Evolutionary conservation across 2,797 vertebrate genomes (phyloP), one percentile per base, ranked within the genome.

Genomic region (Neosalanx taihuensis): DNA sequence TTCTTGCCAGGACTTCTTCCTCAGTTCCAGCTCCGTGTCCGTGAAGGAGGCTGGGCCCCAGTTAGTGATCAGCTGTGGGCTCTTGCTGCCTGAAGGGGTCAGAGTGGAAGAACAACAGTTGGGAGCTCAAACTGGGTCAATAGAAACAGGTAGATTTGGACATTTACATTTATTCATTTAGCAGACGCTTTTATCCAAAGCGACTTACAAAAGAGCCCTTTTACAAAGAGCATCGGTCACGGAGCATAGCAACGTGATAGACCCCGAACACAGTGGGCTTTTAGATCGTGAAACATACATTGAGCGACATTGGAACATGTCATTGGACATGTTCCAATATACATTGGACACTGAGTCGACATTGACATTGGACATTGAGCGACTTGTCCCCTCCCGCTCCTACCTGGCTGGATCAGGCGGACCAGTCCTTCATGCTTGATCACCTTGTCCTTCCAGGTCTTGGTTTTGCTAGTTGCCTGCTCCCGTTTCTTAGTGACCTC

Each of bases 11-110:
- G 51, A 91, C 85, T 93, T 97, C 85, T 97, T 89, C 80, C 94
- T 93, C 74, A 95, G 81, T 72, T 93, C 92, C 5, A 99, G 91
- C 81, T 99, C 97, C 3, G 90, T 63, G 33, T 96, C 91, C 7
- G 95, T 97, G 84, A 98, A 95, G 0, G 96, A 93, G 0, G 97
- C 95, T 0, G 94, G 94, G n/a, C 97, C 97, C 97, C 97, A 98
- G 89, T 99, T 95, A 46, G 95, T 98, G 84, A 97, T 94, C 70
- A 88, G 89, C 76, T 94, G 94, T 49, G 94, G 93, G 57, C 85
- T 92, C 89, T 96, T 98, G 60, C 93, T 85, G 73, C 97, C 97
- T 99, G 74, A 66, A 88, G 84, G 35, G 85, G 17, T 17, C 5
- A 59, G 5, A 67, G 56, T 29, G n/a, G n/a, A 31, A 1, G 2